Conservation (phyloP, 1,140 invertebrate genomes). For the Drosophila sechellia region DNA sequence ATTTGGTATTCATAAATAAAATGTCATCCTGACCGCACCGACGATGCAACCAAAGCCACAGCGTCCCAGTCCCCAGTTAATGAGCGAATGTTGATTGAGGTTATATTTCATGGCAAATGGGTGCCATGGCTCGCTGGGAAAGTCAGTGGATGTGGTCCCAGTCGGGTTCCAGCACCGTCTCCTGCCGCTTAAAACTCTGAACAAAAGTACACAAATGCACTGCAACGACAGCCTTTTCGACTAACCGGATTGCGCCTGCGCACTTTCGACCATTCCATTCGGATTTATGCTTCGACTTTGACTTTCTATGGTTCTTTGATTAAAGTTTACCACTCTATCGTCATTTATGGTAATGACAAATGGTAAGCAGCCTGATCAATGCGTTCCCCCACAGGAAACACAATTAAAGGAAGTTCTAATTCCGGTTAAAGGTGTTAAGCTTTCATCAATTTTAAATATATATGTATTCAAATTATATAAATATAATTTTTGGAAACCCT, state of each 20-base stretch:
- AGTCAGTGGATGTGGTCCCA: conserved; percentile 32
- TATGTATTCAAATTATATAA: too few species aligned
- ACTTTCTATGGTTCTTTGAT: conserved; percentile 51
- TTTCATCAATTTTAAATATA: too few species aligned
- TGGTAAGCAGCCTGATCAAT: conserved; percentile 33
- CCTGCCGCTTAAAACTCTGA: conserved; percentile 73
- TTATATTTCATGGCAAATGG: conserved; percentile 83
- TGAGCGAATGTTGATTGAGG: conserved; percentile 82
- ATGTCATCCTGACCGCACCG: conserved; percentile 75
- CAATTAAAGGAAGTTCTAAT: background rate
- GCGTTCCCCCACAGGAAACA: conserved; percentile 2
- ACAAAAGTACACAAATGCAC: conserved; percentile 49
- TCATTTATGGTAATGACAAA: conserved; percentile 65
- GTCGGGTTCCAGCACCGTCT: conserved; percentile 41
- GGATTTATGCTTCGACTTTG: conserved; percentile 7
- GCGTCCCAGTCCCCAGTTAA: conserved; percentile 41
- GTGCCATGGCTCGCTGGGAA: conserved; percentile 60
- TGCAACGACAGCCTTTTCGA: conserved; percentile 25
- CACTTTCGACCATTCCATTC: conserved; percentile 23
- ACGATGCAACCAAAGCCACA: conserved; percentile 28
- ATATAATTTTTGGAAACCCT: too few species aligned
- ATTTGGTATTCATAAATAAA: conserved; percentile 84
- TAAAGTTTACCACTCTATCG: conserved; percentile 64
- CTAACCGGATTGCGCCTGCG: conserved; percentile 44
- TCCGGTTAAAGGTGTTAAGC: too few species aligned